Base-by-base conservation (phyloP, 2,113 vertebrate species). In the Pungitius pungitius region DNA sequence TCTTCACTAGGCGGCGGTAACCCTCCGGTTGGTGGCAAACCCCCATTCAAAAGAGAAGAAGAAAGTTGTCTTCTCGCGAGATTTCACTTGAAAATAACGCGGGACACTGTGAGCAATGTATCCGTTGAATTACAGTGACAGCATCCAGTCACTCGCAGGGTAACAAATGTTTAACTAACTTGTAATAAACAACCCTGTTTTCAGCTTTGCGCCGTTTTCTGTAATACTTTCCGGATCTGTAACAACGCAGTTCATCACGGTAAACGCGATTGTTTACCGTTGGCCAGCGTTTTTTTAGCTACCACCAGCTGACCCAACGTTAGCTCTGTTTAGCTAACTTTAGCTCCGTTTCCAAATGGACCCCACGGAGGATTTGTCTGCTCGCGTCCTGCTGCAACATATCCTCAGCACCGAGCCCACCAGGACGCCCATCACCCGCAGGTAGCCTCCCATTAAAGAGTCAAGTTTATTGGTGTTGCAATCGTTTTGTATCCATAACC, bases 391-490 rank as follows among this genome's bases (percentile, higher is more conserved):
- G 45, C 75, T 94, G 60, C 84, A 55, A 77, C 79, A 80, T 9
- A 91, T 94, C 14, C 83, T 94, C 27, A 83, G 49, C 37, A 86
- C 89, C 8, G 91, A 93, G 55, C 22, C 65, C 1, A 85, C 88
- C 6, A 80, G 80, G 45, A 90, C 91, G 15, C 94, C 94, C 1
- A 55, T 94, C 15, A 93, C 86, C 42, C 83, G 89, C 75, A 83
- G 87, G 88, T 90, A 85, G 0, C 30, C 7, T 35, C 33, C 33
- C 33, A 6, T 1, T 35, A 35, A n/a, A 26, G 0, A 18, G 5
- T 13, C 1, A 30, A 49, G 17, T 1, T 40, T 8, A 15, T n/a
- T 18, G 14, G 2, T 30, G 22, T 54, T 60, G 55, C 6, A 24
- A 30, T 4, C 11, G 12, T 22, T 11, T 18, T 35, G 15, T 33